Evolutionary conservation across 2,113 vertebrate genomes (phyloP).

Genomic region (Neolamprologus caudopunctatus): DNA sequence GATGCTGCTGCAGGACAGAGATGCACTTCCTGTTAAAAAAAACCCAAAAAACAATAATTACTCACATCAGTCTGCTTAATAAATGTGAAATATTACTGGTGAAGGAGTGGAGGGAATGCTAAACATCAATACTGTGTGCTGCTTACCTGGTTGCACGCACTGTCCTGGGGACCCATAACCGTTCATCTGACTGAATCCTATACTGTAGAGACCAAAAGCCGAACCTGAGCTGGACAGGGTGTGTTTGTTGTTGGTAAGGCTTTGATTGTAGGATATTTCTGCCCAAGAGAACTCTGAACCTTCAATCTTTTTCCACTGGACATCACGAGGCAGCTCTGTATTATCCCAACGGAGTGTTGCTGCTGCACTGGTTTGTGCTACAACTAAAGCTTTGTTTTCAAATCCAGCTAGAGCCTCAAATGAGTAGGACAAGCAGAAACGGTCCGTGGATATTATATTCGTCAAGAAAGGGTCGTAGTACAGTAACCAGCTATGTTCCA

Average conservation of each 20-base stretch:
- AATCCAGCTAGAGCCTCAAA: conserved; percentile 36
- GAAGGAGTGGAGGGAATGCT: background rate
- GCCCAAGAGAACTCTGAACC: conserved; percentile 70
- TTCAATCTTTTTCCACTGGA: conserved; percentile 53
- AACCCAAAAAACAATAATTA: accelerated
- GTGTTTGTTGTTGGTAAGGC: background rate
- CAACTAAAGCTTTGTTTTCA: conserved; percentile 57
- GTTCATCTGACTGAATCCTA: conserved; percentile 49
- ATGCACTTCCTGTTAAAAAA: background rate
- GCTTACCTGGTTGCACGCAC: conserved; percentile 56
- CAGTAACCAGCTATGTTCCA: accelerated
- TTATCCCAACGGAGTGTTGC: conserved; percentile 51
- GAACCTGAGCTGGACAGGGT: conserved; percentile 14
- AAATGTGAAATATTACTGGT: background rate
- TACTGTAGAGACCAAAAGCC: conserved; percentile 65
- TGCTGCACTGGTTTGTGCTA: conserved; percentile 32
- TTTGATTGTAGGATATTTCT: conserved; percentile 38
- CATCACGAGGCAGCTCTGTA: background rate
- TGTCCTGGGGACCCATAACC: conserved; percentile 63
- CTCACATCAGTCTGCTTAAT: background rate
- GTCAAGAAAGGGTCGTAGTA: conserved; percentile 67
- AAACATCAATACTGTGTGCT: background rate
- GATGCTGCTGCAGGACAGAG: conserved; percentile 14
- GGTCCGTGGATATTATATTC: conserved; percentile 47
- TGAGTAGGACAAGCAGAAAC: conserved; percentile 66